Percentiles rank a stretch among this genome's conserved stretches.
phyloP scores from a whole-genome alignment of 2,797 vertebrate species.

The Syndactyla subalaris region DNA sequence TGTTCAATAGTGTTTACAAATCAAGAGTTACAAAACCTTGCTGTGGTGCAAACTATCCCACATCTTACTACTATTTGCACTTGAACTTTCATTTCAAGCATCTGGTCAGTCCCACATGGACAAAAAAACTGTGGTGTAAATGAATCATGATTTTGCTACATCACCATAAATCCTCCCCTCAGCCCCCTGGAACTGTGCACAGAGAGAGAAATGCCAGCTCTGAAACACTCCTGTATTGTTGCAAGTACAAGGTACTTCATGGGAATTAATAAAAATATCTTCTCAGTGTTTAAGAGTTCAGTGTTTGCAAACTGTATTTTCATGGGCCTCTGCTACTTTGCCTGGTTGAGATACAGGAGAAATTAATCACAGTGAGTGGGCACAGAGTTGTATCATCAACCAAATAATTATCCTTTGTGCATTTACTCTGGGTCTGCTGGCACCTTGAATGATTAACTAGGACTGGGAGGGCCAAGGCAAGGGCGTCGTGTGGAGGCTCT shows the following conservation, averaged over 20 bases:
- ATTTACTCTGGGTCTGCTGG: not conserved
- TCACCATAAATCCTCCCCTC: not conserved
- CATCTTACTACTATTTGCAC: not conserved
- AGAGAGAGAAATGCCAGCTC: not conserved
- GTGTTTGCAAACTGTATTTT: not conserved
- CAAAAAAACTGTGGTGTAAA: not conserved
- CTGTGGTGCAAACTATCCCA: not conserved
- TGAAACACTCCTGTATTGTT: not conserved
- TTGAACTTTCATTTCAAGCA: not conserved
- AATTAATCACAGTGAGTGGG: not conserved
- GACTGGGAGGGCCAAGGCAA: not conserved
- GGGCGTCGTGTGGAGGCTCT: not conserved
- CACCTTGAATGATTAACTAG: conserved; percentile 40
- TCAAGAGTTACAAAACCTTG: not conserved
- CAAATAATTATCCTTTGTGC: conserved; percentile 12
- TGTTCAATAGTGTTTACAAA: not conserved
- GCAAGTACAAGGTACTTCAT: not conserved
- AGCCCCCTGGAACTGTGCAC: not conserved
- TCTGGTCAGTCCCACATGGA: not conserved
- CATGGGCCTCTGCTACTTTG: not conserved
- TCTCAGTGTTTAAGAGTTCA: not conserved
- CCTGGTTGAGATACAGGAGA: not conserved
- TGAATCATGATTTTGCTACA: not conserved
- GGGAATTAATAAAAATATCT: not conserved
- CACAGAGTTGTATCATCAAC: conserved; percentile 3